Conservation (phyloP, 2,797 vertebrate genomes). For the Acrossocheilus fasciatus region DNA sequence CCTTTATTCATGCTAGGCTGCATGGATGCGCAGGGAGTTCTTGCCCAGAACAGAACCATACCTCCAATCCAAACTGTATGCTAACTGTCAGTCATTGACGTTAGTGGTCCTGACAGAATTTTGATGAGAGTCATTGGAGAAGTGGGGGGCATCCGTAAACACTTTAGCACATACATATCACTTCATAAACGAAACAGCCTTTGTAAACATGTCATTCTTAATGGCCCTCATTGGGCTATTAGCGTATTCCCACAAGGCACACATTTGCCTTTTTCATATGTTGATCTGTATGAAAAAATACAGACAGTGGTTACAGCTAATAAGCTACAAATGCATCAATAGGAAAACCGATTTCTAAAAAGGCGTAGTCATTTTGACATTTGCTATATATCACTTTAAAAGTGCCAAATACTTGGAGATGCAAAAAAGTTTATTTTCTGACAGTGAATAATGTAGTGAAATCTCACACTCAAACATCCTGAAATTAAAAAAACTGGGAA, state of each 20-base stretch:
- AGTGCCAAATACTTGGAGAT: neutral
- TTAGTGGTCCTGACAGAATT: too few relatives aligned
- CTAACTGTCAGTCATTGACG: too few relatives aligned
- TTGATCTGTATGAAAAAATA: neutral
- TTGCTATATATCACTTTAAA: neutral
- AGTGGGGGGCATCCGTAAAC: neutral
- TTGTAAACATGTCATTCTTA: slow-evolving; percentile 24
- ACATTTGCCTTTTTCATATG: neutral
- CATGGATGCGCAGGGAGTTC: too few relatives aligned
- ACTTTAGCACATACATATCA: neutral
- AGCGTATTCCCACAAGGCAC: neutral
- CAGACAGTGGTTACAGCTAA: neutral
- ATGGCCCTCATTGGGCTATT: neutral
- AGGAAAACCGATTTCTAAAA: neutral
- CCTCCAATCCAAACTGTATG: too few relatives aligned
- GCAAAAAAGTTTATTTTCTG: neutral
- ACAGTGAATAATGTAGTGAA: slow-evolving; percentile 22
- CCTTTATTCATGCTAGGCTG: too few relatives aligned
- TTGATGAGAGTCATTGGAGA: neutral
- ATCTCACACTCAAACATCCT: slow-evolving; percentile 7
- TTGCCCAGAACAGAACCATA: too few relatives aligned
- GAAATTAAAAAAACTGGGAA: slow-evolving; percentile 29
- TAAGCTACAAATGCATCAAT: neutral
- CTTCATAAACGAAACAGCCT: slow-evolving; percentile 1
- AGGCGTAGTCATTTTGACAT: neutral